A percentile compares a stretch with the other conserved stretches of the same genome.
phyloP scores from a whole-genome alignment of 1,140 invertebrate species.

The Drosophila murphyi region DNA sequence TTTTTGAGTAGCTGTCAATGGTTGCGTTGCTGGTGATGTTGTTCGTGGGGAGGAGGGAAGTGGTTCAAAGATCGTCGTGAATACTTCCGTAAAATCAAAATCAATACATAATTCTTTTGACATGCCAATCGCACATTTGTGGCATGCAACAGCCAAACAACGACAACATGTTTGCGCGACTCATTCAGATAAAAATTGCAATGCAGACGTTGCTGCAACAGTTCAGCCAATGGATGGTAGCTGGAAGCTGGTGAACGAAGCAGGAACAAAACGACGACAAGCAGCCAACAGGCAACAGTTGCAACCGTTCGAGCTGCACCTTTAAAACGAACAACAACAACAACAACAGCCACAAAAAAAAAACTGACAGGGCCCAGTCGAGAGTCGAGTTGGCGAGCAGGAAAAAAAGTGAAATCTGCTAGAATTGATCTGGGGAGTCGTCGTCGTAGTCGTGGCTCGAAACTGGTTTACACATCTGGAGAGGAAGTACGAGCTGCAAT shows the following conservation, averaged over 20 bases:
- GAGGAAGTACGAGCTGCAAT: constrained; percentile 50
- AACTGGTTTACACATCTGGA: constrained; percentile 74
- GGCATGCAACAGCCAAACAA: constrained; percentile 66
- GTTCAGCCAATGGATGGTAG: constrained; percentile 6
- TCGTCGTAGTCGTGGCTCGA: constrained; percentile 53
- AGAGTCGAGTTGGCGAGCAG: constrained; percentile 48
- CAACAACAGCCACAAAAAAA: constrained; percentile 34
- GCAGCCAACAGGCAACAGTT: constrained; percentile 66
- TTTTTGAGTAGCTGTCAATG: background rate
- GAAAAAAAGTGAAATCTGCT: constrained; percentile 80
- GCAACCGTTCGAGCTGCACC: constrained; percentile 78
- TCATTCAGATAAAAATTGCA: constrained; percentile 79
- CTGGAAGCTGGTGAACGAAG: constrained; percentile 63
- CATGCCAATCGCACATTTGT: constrained; percentile 83
- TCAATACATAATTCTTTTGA: constrained; percentile 83
- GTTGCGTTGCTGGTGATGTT: background rate
- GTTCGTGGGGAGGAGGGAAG: background rate
- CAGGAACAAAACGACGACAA: constrained; percentile 71
- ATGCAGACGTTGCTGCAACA: constrained; percentile 37
- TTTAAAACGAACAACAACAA: constrained; percentile 49
- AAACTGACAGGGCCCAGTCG: constrained; percentile 59
- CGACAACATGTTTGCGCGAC: constrained; percentile 71
- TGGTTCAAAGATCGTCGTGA: constrained; percentile 26
- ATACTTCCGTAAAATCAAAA: constrained; percentile 72
- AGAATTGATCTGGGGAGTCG: constrained; percentile 82